Evolutionary conservation across 2,888 invertebrate genomes (phyloP), one percentile per base, ranked within the genome.

Genomic region (Actias luna): DNA sequence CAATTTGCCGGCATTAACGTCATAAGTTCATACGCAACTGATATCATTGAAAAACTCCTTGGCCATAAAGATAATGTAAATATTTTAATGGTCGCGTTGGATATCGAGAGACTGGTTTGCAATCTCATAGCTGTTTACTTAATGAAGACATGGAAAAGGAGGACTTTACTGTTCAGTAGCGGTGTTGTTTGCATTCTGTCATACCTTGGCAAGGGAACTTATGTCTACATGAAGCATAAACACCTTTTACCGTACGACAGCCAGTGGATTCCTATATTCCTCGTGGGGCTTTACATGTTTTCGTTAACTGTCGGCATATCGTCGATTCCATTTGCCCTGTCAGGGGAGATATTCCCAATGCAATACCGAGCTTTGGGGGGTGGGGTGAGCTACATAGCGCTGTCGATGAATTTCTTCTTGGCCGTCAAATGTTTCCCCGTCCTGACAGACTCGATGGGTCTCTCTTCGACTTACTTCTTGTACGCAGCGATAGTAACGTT

Each of bases 1-100:
- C 96, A 96, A 76, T 94, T 96, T 65, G 94, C 95, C 29, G 96
- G 96, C 0, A 94, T 95, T 10, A 95, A 95, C 70, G 95, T 95
- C 0, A 93, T 96, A 25, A 94, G 94, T 59, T 96, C 95, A 0
- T 96, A 96, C 69, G 94, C 95, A 0, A 94, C 94, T 33, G 93
- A 94, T 70, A 94, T 95, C 58, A 93, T 96, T 63, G 82, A 81
- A 10, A 88, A 94, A 65, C 92, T 94, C 0, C 92, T 95, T 0
- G 94, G 95, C 0, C 93, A 93, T 3, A 88, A 93, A 0, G 92
- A 95, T 0, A 93, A 95, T 71, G 94, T 94, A 0, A 94, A 95
- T 61, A 73, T 94, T 46, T 93, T 94, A 29, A 95, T 95, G 78
- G 90, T 96, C 0, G 88, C 94, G 12, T 88, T 96, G 55, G 96